A percentile compares a stretch with the other conserved stretches of the same genome.
Conservation (phyloP, 2,113 vertebrate genomes). For the Mesoclemmys tuberculata region DNA sequence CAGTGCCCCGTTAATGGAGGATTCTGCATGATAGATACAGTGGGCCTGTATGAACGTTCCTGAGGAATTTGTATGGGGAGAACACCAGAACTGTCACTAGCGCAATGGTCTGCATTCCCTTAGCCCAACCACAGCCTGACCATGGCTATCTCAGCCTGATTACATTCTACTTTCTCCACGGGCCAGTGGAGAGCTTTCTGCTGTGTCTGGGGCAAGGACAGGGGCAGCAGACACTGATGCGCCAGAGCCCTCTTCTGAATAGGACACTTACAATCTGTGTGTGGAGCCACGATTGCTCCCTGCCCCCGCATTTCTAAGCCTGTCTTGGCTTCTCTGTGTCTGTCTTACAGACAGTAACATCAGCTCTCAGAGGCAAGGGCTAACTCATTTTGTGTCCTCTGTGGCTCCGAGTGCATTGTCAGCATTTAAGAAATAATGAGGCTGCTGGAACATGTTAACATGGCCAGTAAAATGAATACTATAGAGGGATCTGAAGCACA, state of each 20-base stretch:
- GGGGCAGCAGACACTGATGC: neutral
- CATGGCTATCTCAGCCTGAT: neutral
- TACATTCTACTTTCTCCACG: neutral
- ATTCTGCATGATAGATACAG: neutral
- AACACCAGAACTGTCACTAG: neutral
- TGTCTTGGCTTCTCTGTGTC: neutral
- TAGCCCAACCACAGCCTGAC: neutral
- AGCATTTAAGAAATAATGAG: neutral
- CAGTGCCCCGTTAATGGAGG: neutral
- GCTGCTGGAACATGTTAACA: neutral
- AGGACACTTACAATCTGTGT: neutral
- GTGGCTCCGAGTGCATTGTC: rapidly evolving
- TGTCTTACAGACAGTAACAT: rapidly evolving
- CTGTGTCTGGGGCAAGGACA: neutral
- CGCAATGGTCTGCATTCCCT: neutral
- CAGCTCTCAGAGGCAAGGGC: neutral
- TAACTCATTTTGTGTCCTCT: neutral
- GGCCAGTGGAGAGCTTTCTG: neutral
- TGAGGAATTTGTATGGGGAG: neutral
- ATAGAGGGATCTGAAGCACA: neutral
- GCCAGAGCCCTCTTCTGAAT: neutral
- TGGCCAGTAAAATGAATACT: neutral
- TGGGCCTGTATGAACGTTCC: neutral
- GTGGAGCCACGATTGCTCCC: neutral
- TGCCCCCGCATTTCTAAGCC: neutral